Evolutionary conservation across 1,140 invertebrate species (phyloP).

Genomic region (Pentalonia nigronervosa): DNA sequence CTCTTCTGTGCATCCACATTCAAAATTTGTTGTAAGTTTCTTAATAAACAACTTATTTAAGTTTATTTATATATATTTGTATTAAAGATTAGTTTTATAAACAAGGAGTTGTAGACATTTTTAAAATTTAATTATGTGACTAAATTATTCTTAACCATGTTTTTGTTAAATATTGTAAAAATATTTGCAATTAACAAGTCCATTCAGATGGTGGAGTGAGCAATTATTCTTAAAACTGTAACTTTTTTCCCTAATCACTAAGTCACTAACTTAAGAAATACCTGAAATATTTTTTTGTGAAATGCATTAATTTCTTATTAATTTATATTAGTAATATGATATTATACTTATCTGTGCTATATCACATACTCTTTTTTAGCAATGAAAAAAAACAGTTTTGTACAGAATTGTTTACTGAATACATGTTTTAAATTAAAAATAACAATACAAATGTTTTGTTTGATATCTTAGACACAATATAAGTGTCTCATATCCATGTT

Average conservation of each 20-base stretch:
- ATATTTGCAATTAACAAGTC: no score
- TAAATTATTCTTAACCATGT: background rate
- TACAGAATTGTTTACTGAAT: background rate
- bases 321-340: no score
- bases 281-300: no score
- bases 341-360: no score
- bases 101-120: background rate
- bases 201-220: no score
- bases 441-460: background rate
- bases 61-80: background rate
- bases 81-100: background rate
- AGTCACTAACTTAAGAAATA: no score
- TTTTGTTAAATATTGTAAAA: no score
- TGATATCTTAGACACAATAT: background rate
- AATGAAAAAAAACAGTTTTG: background rate
- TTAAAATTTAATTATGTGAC: background rate
- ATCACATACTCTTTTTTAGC: no score
- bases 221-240: no score
- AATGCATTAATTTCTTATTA: no score
- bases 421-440: background rate
- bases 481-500: background rate
- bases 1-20: constrained; percentile 77
- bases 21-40: constrained; percentile 74
- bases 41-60: background rate
- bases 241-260: no score